Evolutionary conservation across 1,140 invertebrate genomes (phyloP), one percentile per base, ranked within the genome.

Genomic region (Bombus confusus): DNA sequence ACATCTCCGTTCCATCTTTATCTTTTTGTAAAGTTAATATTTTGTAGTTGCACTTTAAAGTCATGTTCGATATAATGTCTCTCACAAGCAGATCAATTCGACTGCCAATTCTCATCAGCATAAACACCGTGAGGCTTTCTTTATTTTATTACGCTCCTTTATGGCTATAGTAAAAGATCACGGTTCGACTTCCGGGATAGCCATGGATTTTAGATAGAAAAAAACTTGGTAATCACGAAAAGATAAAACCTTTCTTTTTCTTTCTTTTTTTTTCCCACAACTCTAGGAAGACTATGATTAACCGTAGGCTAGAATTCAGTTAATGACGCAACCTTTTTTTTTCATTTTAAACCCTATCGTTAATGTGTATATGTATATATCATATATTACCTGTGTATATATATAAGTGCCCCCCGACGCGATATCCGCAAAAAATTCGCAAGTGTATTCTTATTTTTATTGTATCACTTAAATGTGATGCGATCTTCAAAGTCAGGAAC

Each of bases 271-370:
- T 72, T 72, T 88, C 68, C 86, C 88, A 90, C 84, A 86, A 91
- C 87, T 92, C 93, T 95, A 95, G 94, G 94, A 95, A 95, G 94
- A 95, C 94, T 95, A 94, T 95, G 94, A 95, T 95, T 94, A 94
- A 94, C 88, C 92, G 93, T 94, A 94, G 93, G 94, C 94, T 94
- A 95, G 80, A 92, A 93, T 92, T 91, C 86, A 92, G 88, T 91
- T 87, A 88, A 88, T 87, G 81, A 88, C 87, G 81, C 85, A 66
- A 89, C 80, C 12, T 73, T 37, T 64, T 52, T 52, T n/a, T 73
- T 39, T 22, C 34, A 68, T 34, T 68, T 68, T 68, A 68, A 68
- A 68, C 37, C 66, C 18, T 68, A 68, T 68, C 8, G 6, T 68
- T 68, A 68, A 37, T 68, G 18, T 68, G 18, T 68, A 68, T 68